Percentiles rank a stretch among this genome's conserved stretches.
Conservation (phyloP, 37 sponge, comb jelly and placozoan species). For the Aplysina aerophoba region DNA sequence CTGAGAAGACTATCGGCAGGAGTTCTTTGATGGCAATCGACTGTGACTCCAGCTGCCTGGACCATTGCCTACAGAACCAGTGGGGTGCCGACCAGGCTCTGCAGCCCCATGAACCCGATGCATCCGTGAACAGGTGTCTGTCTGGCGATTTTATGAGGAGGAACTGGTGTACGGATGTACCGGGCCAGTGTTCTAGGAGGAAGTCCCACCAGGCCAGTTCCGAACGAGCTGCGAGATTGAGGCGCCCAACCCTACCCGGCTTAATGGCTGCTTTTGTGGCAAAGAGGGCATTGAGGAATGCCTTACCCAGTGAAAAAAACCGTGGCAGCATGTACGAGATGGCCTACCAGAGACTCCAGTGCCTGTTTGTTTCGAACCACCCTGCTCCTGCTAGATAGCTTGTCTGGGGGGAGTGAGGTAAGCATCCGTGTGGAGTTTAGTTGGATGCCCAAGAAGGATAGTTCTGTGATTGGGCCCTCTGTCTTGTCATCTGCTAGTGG, state of each 20-base stretch:
- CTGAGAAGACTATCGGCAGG: not conserved
- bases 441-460: conserved; percentile 27
- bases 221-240: not conserved
- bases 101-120: conserved; percentile 33
- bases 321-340: conserved; percentile 15
- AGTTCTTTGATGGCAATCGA: conserved; percentile 17
- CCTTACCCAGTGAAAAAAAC: conserved; percentile 25
- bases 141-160: not conserved
- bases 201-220: conserved; percentile 3
- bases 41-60: not conserved
- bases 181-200: not conserved
- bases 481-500: conserved; percentile 15
- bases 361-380: not conserved
- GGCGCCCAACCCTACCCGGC: not conserved
- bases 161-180: conserved; percentile 3
- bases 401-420: no score
- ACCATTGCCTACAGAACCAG: conserved; percentile 36
- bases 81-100: not conserved
- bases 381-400: not conserved
- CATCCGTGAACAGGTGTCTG: not conserved
- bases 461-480: not conserved
- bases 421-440: no score
- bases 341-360: conserved; percentile 23
- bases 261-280: not conserved
- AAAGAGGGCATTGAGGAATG: conserved; percentile 31